A percentile compares a stretch with the other conserved stretches of the same genome.
These are phyloP conservation scores for Tragulus kanchil DNA, from an alignment of 2,113 vertebrate species.

Conservation along the genomic window DNA sequence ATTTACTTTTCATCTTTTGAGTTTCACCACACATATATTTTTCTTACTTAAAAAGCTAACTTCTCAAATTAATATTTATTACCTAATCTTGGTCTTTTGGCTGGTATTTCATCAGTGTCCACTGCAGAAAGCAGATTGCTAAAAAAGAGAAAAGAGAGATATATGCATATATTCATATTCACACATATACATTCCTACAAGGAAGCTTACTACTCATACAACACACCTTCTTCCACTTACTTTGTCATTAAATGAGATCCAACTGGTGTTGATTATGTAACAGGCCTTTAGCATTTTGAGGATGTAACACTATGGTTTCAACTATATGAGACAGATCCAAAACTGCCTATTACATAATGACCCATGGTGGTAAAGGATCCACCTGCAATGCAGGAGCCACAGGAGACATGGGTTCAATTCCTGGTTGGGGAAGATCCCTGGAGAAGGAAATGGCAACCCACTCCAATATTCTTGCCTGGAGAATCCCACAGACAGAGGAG, in stretches of 20 bases:
- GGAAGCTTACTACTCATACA: slow-evolving; percentile 17
- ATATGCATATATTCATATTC: background rate
- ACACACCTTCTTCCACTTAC: background rate
- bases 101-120: slow-evolving; percentile 76
- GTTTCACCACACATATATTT: slow-evolving; percentile 54
- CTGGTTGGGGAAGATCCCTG: too few relatives aligned
- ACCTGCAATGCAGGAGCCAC: too few relatives aligned
- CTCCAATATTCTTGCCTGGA: too few relatives aligned
- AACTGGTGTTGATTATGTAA: background rate
- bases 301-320: slow-evolving; percentile 9
- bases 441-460: too few relatives aligned
- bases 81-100: slow-evolving; percentile 86
- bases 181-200: slow-evolving; percentile 28
- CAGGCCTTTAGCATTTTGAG: slow-evolving; percentile 4
- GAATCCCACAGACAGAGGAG: too few relatives aligned
- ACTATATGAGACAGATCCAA: slow-evolving; percentile 34
- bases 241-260: background rate
- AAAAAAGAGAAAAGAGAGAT: slow-evolving; percentile 74
- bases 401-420: too few relatives aligned
- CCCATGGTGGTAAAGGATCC: background rate
- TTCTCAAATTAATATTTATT: slow-evolving; percentile 64
- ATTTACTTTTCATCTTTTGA: slow-evolving; percentile 52
- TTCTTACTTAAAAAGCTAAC: slow-evolving; percentile 55
- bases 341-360: background rate
- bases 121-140: slow-evolving; percentile 72